Evolutionary conservation across 2,113 vertebrate species (phyloP), one percentile per base, ranked within the genome.

Genomic region (Atlantisia rogersi): DNA sequence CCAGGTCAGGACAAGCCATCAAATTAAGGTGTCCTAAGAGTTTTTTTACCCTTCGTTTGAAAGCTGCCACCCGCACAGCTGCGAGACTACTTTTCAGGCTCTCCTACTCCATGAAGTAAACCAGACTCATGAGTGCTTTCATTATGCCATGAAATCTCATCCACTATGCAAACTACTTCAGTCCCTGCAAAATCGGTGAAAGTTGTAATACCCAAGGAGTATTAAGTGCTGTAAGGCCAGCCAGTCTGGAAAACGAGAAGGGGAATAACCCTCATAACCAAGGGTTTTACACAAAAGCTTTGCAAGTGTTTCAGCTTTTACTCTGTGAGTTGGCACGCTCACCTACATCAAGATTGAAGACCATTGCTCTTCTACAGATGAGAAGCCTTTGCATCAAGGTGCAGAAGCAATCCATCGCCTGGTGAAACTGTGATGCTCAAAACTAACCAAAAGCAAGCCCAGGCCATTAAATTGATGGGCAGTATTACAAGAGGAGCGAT

Each of bases 61-160:
- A 78, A 94, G 65, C 77, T 94, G 69, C 52, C 86, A 90, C 96
- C 82, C 78, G 80, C 68, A 74, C 56, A 81, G 50, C 19, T 55
- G 42, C 46, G 37, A 88, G 11, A 35, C 29, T 59, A 82, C n/a
- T 75, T 75, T 84, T 67, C 71, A 81, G 68, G 35, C 28, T 81
- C 35, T 88, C 39, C 50, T 44, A 67, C 35, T 73, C 71, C 55
- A 28, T 46, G 46, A 94, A 88, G 79, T 42, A 77, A 90, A 92
- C 65, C 67, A 81, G 76, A 80, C 69, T 93, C 71, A 55, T 78
- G 22, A 87, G 50, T 50, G 50, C 55, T 73, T 79, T 87, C 68
- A 42, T 69, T 74, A 60, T 15, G 37, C 94, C 94, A 90, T 90
- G 85, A 96, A 95, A 92, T 55, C 71, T 82, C 90, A 95, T 60